Base-by-base conservation (phyloP, 2,113 vertebrate species). In the Mirounga angustirostris region DNA sequence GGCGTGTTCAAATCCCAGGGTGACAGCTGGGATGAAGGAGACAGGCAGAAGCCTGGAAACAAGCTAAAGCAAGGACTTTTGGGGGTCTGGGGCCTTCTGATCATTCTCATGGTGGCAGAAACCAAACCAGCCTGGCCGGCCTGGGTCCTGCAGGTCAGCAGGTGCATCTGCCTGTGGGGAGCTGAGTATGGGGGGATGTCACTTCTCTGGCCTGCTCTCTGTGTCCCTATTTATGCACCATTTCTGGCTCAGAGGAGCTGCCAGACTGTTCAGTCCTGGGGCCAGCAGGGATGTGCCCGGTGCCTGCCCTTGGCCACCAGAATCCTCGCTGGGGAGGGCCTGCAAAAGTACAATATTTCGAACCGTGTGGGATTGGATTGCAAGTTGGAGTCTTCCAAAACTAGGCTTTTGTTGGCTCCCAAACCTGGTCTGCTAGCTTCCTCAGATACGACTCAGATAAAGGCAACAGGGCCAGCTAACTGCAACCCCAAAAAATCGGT, bases 291-390 rank as follows among this genome's bases (percentile, higher is more conserved):
- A 30, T 1, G 24, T 22, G 21, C 18, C 16, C 0, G 0, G 13
- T 3, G 58, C 79, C 76, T 0, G 2, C 7, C 15, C 30, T 22
- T 2, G 2, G 16, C 11, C 1, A 0, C 13, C 3, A 22, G 56
- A n/a, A 26, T 5, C 3, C 15, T 58, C 5, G 18, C 82, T 1
- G 52, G 18, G 61, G 4, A 7, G 50, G 2, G 24, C 8, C 78
- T 15, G 16, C 1, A 33, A 6, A 36, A 58, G 78, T 8, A 28
- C 36, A 18, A 2, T 4, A 5, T 95, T 76, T 24, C n/a, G 5
- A 1, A 83, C 56, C 7, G 0, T 40, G 15, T 9, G 7, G 13
- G 30, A 16, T 5, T 22, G 12, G 19, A 28, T 18, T 43, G 26
- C 26, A 1, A 30, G 33, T 7, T 12, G 46, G 19, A 28, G 5